Evolutionary conservation across 2,797 vertebrate species (phyloP).

Genomic region (Varecia variegata): DNA sequence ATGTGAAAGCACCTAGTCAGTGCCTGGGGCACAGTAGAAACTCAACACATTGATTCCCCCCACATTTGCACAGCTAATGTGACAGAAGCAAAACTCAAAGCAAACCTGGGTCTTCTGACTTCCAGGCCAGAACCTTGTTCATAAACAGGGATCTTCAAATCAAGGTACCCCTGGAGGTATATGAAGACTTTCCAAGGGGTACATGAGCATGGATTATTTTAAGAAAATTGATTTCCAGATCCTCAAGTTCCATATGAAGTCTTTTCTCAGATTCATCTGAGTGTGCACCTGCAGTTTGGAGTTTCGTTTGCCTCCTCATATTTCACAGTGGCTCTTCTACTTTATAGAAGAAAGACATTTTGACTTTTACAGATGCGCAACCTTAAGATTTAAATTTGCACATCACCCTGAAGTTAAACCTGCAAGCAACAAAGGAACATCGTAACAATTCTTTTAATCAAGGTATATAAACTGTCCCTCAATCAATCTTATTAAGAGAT

Average conservation of each 20-base stretch:
- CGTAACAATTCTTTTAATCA: background rate
- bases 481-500: background rate
- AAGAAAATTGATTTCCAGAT: background rate
- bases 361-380: background rate
- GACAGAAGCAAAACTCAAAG: background rate
- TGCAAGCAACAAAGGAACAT: background rate
- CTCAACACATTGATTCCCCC: background rate
- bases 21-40: background rate
- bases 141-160: background rate
- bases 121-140: background rate
- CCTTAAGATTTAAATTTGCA: background rate
- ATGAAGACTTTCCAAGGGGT: background rate
- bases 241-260: background rate
- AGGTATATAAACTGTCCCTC: background rate
- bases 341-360: background rate
- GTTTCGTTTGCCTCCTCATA: background rate
- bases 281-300: background rate
- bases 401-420: background rate
- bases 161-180: background rate
- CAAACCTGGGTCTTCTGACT: background rate
- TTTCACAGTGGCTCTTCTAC: background rate
- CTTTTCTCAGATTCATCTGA: background rate
- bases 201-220: background rate
- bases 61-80: background rate
- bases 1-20: background rate